Evolutionary conservation across 2,888 invertebrate species (phyloP).

Genomic region (Torymus tubicola): DNA sequence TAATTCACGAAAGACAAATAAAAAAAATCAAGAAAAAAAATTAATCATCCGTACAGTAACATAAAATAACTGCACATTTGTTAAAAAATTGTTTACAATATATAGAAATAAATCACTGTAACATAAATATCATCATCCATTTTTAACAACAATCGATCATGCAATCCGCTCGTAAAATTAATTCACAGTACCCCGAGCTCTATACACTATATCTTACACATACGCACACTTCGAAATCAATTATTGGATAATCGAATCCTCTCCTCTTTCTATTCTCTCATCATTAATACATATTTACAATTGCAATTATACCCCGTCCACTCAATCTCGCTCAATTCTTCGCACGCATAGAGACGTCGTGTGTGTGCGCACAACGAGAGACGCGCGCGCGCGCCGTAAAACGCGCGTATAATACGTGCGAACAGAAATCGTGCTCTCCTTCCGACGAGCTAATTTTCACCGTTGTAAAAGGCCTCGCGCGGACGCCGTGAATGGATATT

Average conservation of each 20-base stretch:
- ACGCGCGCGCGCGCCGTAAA: neutral
- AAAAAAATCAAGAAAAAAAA: too few species aligned
- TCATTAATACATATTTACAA: constrained; percentile 53
- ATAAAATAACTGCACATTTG: too few species aligned
- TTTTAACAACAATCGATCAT: neutral
- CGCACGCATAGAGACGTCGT: neutral
- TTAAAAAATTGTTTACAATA: too few species aligned
- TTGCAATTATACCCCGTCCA: constrained; percentile 34
- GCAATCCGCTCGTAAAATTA: neutral
- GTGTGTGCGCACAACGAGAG: neutral
- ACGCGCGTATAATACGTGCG: constrained; percentile 39
- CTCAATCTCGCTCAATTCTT: constrained; percentile 15
- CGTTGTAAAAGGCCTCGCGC: constrained; percentile 14
- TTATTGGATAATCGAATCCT: constrained; percentile 41
- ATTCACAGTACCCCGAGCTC: neutral
- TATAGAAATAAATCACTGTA: too few species aligned
- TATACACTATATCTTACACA: neutral
- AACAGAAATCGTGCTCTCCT: constrained; percentile 40
- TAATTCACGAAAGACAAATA: too few species aligned
- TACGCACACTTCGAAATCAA: neutral
- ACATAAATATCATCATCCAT: too few species aligned
- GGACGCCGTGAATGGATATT: constrained; percentile 46
- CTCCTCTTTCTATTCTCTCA: neutral
- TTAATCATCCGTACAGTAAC: too few species aligned
- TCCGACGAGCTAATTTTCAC: constrained; percentile 48